Conservation (phyloP, 2,888 invertebrate genomes). For the Agriopis marginaria region DNA sequence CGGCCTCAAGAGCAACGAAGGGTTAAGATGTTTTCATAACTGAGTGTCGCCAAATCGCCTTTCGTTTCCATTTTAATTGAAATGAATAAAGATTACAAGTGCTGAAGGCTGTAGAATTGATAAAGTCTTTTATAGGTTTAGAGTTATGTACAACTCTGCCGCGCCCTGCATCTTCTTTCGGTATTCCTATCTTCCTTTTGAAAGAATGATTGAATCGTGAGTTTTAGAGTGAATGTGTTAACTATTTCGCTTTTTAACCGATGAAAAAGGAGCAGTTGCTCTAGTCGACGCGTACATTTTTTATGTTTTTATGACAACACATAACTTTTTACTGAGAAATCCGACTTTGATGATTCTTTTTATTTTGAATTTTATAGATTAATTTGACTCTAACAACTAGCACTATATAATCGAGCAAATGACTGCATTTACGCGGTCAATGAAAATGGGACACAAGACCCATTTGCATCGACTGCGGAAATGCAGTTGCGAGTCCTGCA, state of each 20-base stretch:
- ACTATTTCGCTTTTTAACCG: too few relatives aligned
- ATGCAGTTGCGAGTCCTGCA: neutral
- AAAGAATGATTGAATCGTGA: too few relatives aligned
- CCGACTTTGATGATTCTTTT: too few relatives aligned
- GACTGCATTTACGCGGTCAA: too few relatives aligned
- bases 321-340: too few relatives aligned
- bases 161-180: too few relatives aligned
- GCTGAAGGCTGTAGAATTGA: constrained; percentile 45
- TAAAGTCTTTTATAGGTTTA: constrained; percentile 28
- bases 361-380: neutral
- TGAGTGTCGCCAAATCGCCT: constrained; percentile 66
- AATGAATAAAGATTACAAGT: constrained; percentile 52
- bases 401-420: neutral
- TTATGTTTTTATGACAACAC: too few relatives aligned
- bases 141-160: too few relatives aligned
- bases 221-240: too few relatives aligned
- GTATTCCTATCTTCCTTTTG: too few relatives aligned
- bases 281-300: too few relatives aligned
- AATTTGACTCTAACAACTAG: neutral
- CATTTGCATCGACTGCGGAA: neutral
- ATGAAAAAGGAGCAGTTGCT: too few relatives aligned
- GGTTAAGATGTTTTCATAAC: constrained; percentile 82
- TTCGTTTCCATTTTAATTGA: constrained; percentile 52
- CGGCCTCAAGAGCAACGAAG: constrained; percentile 63
- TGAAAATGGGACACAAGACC: neutral